Evolutionary conservation across 1,140 invertebrate genomes (phyloP).

Genomic region (Platyscapa corneri): DNA sequence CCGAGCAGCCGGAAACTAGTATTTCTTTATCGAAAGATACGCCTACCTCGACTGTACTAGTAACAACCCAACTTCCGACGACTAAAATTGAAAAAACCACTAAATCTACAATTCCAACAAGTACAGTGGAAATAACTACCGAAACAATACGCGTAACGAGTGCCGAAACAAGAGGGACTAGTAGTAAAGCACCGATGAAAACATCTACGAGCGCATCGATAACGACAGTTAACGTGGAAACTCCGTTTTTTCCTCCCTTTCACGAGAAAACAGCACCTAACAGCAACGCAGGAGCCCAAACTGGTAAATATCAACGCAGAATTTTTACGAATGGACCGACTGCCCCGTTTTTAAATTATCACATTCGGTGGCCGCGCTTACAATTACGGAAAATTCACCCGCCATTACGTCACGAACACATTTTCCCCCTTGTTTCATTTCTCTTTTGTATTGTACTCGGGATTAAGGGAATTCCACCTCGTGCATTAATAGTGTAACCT

Average conservation of each 20-base stretch:
- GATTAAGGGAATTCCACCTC: neutral
- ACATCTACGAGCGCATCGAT: constrained; percentile 35
- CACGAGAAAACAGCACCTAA: constrained; percentile 50
- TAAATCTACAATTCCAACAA: constrained; percentile 24
- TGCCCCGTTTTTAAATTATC: too few species aligned
- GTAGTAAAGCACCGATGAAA: constrained; percentile 55
- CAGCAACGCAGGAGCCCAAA: constrained; percentile 44
- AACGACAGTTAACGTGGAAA: constrained; percentile 53
- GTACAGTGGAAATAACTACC: constrained; percentile 29
- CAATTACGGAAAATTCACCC: too few species aligned
- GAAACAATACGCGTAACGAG: constrained; percentile 29
- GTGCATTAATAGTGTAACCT: neutral
- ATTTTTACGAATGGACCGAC: neutral
- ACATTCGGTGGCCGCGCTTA: too few species aligned
- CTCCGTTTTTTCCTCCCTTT: constrained; percentile 50
- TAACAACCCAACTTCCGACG: neutral
- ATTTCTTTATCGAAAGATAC: neutral
- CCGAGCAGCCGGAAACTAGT: constrained; percentile 24
- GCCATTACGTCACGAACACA: too few species aligned
- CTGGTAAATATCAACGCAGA: constrained; percentile 16
- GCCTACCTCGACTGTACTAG: neutral
- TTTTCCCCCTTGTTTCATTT: too few species aligned
- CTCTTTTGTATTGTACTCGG: neutral
- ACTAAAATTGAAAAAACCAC: constrained; percentile 3
- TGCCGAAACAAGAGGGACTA: constrained; percentile 58